Base-by-base conservation (phyloP, 2,888 invertebrate genomes). In the Sthenelais limicola region DNA sequence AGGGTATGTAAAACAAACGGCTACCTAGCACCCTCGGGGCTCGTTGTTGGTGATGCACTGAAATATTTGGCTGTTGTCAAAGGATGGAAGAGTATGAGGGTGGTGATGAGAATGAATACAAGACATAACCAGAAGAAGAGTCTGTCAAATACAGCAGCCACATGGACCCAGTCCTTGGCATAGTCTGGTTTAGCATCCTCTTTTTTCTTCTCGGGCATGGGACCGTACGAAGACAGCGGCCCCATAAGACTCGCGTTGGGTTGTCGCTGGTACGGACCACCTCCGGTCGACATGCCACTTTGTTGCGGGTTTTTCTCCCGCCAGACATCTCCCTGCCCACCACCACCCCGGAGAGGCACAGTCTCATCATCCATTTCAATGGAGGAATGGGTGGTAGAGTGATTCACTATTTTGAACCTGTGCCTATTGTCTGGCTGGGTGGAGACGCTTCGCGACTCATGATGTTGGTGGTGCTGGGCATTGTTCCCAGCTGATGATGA, bases 61-160 rank as follows among this genome's bases (percentile, higher is more conserved):
- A 56, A 51, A 68, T 73, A 75, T 15, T 32, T 35, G 15, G 68
- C 30, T 9, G 72, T 73, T 18, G 72, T 74, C n/a, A 79, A 71
- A 24, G 80, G 80, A 48, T 80, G 80, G 73, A 80, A 80, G 24
- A 80, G 76, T 18, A 80, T 38, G 38, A 77, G 49, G 18, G 80
- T 80, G 24, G 79, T 80, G 48, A 74, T 73, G 28, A 76, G 56
- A 51, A 80, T 80, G 66, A 76, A 77, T 28, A 77, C n/a, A 24
- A 80, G 58, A 62, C 79, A 80, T 0, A 80, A 47, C 80, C 80
- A 80, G 71, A 80, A 80, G 74, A 80, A 80, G 32, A 80, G 67
- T 7, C 80, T 70, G 54, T 80, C 80, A 56, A 80, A 79, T 21
- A 80, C 80, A 12, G 76, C 76, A 5, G 80, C 80, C 24, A 80